Evolutionary conservation across 2,888 invertebrate genomes (phyloP).

Genomic region (Agrypnus murinus): DNA sequence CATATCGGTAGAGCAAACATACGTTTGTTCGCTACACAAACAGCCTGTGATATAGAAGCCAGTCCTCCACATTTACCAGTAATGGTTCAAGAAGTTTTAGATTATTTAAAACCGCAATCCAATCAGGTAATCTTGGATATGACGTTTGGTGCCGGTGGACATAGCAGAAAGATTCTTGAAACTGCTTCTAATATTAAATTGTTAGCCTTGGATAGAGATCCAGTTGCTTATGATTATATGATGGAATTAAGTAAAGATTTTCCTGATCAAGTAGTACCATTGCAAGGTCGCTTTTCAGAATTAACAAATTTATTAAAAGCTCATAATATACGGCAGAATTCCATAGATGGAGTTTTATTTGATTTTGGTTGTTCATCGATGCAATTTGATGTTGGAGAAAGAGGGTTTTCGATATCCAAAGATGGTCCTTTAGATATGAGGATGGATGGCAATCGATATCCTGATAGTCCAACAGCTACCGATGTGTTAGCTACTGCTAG

Average conservation of each 20-base stretch:
- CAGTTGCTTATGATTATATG: conserved; percentile 82
- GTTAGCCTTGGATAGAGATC: conserved; percentile 92
- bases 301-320: conserved; percentile 79
- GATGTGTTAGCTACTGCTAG: conserved; percentile 88
- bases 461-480: conserved; percentile 86
- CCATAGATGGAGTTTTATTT: conserved; percentile 91
- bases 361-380: conserved; percentile 97
- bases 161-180: conserved; percentile 84
- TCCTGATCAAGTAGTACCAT: conserved; percentile 83
- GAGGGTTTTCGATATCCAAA: conserved; percentile 91
- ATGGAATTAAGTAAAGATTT: conserved; percentile 78
- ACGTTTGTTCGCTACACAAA: conserved; percentile 14
- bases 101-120: conserved; percentile 78
- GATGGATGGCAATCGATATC: conserved; percentile 87
- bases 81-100: conserved; percentile 81
- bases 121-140: conserved; percentile 88
- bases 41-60: conserved; percentile 42
- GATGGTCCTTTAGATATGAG: conserved; percentile 96
- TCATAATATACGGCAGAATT: conserved; percentile 76
- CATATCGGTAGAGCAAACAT: conserved; percentile 18
- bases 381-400: conserved; percentile 88
- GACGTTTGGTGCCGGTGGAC: conserved; percentile 98
- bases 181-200: conserved; percentile 78
- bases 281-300: conserved; percentile 92
- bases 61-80: conserved; percentile 82